Conservation (phyloP, 2,113 vertebrate genomes). For the Gracilinanus agilis region DNA sequence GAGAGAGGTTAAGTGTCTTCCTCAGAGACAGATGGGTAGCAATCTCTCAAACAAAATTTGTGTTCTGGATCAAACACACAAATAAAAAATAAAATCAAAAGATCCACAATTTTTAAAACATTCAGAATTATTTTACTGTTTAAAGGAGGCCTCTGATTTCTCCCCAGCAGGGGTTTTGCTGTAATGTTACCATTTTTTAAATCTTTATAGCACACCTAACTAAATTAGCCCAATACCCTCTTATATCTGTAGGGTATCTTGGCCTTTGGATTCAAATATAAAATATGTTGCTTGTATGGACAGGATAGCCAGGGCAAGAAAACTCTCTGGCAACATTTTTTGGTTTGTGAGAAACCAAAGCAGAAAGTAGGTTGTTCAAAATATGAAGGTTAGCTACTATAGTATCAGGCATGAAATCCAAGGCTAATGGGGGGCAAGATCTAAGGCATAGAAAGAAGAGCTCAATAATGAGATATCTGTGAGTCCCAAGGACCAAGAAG, state of each 20-base stretch:
- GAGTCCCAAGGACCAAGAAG: neutral
- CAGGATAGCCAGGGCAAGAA: neutral
- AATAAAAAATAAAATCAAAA: neutral
- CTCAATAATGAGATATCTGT: neutral
- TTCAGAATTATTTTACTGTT: neutral
- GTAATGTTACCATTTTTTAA: neutral
- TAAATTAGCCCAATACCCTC: neutral
- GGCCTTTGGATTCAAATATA: neutral
- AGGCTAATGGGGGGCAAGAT: neutral
- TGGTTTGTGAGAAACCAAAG: neutral
- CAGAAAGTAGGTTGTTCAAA: neutral
- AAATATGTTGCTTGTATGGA: neutral
- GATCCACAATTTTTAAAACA: neutral
- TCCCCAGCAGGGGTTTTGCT: neutral
- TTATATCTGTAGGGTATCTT: neutral
- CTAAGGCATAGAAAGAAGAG: neutral
- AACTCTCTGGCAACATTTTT: neutral
- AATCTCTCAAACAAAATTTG: neutral
- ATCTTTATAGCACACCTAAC: neutral
- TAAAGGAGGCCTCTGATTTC: neutral
- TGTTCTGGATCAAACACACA: neutral
- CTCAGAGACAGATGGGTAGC: neutral
- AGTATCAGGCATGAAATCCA: neutral
- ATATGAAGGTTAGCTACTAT: neutral
- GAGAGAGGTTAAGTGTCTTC: neutral